Evolutionary conservation across 1,140 invertebrate genomes (phyloP).

Genomic region (Popillia japonica): DNA sequence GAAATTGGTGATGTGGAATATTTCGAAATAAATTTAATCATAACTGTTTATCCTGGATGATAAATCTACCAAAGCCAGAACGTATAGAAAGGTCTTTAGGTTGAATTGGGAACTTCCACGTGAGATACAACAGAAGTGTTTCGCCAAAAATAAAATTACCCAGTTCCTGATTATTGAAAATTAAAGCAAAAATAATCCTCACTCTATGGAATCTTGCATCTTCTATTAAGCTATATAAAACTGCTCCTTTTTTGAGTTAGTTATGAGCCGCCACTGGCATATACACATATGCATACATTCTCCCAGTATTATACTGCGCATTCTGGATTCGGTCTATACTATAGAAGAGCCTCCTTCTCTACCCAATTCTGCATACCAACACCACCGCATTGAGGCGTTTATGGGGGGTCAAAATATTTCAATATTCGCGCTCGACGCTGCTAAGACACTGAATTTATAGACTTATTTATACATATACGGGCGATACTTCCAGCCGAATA

Average conservation of each 20-base stretch:
- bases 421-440: conserved; percentile 1
- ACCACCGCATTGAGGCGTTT: neutral
- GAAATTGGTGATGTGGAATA: too few species aligned
- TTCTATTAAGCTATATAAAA: too few species aligned
- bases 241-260: neutral
- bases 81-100: too few species aligned
- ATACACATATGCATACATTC: too few species aligned
- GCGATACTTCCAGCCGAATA: neutral
- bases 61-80: too few species aligned
- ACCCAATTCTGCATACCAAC: conserved; percentile 9
- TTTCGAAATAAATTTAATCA: too few species aligned
- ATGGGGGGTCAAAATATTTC: conserved; percentile 31
- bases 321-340: neutral
- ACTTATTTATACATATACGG: conserved; percentile 29
- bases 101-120: too few species aligned
- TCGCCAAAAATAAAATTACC: too few species aligned
- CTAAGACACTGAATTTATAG: conserved; percentile 25
- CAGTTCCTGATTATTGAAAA: too few species aligned
- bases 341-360: neutral
- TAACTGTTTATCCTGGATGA: too few species aligned
- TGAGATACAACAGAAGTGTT: too few species aligned
- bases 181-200: neutral
- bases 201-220: too few species aligned
- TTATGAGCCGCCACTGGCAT: neutral
- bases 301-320: neutral